A percentile compares a stretch with the other conserved stretches of the same genome.
Evolutionary conservation across 2,797 vertebrate genomes (phyloP).

Genomic region (Babyrousa celebensis): DNA sequence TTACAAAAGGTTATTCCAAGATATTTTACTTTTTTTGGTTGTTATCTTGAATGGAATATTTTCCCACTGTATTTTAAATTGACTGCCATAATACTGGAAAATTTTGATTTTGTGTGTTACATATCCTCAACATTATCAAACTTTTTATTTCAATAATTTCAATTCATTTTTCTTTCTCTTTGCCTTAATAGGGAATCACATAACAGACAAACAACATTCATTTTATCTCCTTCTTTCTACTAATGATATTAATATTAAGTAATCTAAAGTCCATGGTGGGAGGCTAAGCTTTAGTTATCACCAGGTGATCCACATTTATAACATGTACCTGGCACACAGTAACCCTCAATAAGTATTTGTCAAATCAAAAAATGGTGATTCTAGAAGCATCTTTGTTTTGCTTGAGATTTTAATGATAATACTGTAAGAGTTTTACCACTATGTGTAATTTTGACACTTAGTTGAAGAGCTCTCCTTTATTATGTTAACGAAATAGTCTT

Average conservation of each 20-base stretch:
- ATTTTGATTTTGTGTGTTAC: constrained; percentile 21
- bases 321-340: not conserved
- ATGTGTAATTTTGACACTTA: constrained; percentile 37
- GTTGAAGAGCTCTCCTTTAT: constrained; percentile 32
- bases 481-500: constrained; percentile 9
- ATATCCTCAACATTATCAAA: not conserved
- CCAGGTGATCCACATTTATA: not conserved
- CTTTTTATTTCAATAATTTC: constrained; percentile 41
- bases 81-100: constrained; percentile 4
- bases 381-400: constrained; percentile 22
- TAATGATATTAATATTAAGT: not conserved
- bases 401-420: constrained; percentile 59
- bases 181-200: not conserved
- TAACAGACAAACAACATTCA: not conserved
- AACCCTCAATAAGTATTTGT: not conserved
- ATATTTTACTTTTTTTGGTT: constrained; percentile 24
- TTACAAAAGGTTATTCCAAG: constrained; percentile 37
- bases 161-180: not conserved
- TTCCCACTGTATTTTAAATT: not conserved
- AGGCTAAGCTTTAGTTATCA: not conserved
- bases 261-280: not conserved
- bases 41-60: constrained; percentile 9
- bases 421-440: not conserved
- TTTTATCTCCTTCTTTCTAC: constrained; percentile 16
- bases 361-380: not conserved